Evolutionary conservation across 2,113 vertebrate genomes (phyloP), one percentile per base, ranked within the genome.

Genomic region (Oryzias javanicus): DNA sequence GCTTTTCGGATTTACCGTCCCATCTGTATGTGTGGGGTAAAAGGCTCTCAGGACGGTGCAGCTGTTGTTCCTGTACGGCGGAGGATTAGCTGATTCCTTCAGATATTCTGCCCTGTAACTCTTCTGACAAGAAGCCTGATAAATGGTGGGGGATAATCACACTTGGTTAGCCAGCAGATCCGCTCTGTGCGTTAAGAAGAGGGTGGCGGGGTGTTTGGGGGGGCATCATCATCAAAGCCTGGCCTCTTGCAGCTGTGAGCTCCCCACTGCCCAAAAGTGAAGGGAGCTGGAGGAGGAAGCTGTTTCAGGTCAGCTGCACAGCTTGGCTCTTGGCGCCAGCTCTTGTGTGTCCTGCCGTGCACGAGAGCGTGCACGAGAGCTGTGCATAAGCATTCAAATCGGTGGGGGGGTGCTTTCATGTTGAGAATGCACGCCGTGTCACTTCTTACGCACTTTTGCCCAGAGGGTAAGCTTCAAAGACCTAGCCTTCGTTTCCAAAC

Each of bases 401-500:
- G 24, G 25, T 14, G 19, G 17, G 60, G 44, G 61, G 55, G 64
- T 55, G 64, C 68, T 49, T 73, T 55, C 64, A 65, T 73, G 74
- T 25, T 73, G 75, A 78, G 75, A 61, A 71, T 78, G 70, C 67
- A 70, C 67, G 80, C 77, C 64, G 49, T 86, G 82, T 80, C 83
- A 81, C 81, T 78, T 71, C 78, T 42, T 75, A 84, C 68, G 80
- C 72, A 72, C 76, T 71, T 42, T 72, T 62, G 64, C 78, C 79
- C 83, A 76, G 76, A 76, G 84, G 85, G 79, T 79, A 63, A 70
- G 84, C 88, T 88, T 90, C 87, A 91, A 89, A 90, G 87, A 67
- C 83, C 82, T 60, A 56, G 79, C 86, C 86, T 88, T 88, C 82
- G 86, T 89, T 86, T 91, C 89, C 82, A 87, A 91, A 88, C 70